Evolutionary conservation across 2,888 invertebrate genomes (phyloP), one percentile per base, ranked within the genome.

Genomic region (Antheraea assamensis): DNA sequence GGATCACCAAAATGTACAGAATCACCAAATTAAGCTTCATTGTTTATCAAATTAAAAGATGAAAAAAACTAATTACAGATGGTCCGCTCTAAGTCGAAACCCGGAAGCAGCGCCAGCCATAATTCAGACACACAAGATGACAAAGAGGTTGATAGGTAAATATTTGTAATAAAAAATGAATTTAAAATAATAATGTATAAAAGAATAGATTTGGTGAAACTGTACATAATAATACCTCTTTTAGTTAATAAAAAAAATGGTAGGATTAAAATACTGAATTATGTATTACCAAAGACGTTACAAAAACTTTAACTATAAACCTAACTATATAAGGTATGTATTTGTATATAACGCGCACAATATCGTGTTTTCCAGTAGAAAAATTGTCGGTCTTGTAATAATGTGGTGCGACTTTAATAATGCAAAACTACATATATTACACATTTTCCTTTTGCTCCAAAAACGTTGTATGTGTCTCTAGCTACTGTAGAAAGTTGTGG

Each of bases 141-240:
- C 85, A 93, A 91, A 92, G 90, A 90, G 83, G 89, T 94, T 88
- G 88, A 93, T 86, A 88, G 94, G 94, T 94, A 94, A 94, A 88
- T 92, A 78, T 75, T 68, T 72, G 74, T 76, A 42, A 61, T 61
- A 27, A 27, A 61, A n/a, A 61, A 15, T 61, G 27, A 27, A 27
- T 24, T 27, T n/a, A 19, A 58, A 58, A 5, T 2, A 55, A 55
- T 55, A 55, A 55, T 55, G 17, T 15, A 49, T 21, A 35, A 35
- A 35, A 55, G 21, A 55, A n/a, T 27, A 3, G 27, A 61, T 61
- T 64, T 64, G 61, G 58, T 31, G 35, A 24, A 21, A 71, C 35
- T 13, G 17, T 35, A 21, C 35, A 58, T 30, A 35, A 30, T 17
- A 10, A 5, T n/a, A 8, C 8, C 24, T 58, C 3, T 24, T 3